Evolutionary conservation across 1,140 invertebrate species (phyloP), one percentile per base, ranked within the genome.

Genomic region (Cephus cinctus): DNA sequence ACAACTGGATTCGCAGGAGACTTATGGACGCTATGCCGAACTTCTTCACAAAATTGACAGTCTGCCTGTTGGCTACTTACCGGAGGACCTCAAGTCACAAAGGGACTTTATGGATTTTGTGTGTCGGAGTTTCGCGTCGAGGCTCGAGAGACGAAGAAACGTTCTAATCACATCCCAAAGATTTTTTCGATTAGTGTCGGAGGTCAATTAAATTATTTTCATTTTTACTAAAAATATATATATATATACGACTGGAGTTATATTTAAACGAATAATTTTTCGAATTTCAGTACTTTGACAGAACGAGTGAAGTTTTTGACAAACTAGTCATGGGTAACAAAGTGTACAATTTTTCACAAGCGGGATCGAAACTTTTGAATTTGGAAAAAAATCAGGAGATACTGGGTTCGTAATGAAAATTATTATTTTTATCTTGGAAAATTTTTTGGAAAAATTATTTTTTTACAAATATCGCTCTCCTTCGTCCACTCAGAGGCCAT

Each of bases 31-130:
- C 56, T 91, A 89, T 69, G 87, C 88, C 0, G 86, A 90, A 63
- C 52, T 89, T 21, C 72, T 89, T 1, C 85, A 89, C 61, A 83
- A 83, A 67, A 81, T 87, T 16, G 82, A 85, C 32, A 69, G 62
- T 20, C 68, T 86, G 5, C 63, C 78, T 1, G 75, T 71, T 30
- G 73, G 76, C 14, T 79, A 81, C 20, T 60, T 82, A 16, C 75
- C 77, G 2, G 73, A 82, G 44, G 83, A 86, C 63, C 61, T 87
- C 4, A 73, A 83, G 9, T 83, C 83, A 0, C 86, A 87, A 49
- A 76, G 82, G 50, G 85, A 87, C 57, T 87, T 87, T 61, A 90
- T 91, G 88, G 85, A 91, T 69, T 89, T 88, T 50, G 84, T 90
- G 0, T 88, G 85, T 56, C 80, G 86, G 40, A 88, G 84, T 59